Evolutionary conservation across 30 jellyfish, hydroid and myxozoan species (phyloP).

Genomic region (Rhopilema esculentum): DNA sequence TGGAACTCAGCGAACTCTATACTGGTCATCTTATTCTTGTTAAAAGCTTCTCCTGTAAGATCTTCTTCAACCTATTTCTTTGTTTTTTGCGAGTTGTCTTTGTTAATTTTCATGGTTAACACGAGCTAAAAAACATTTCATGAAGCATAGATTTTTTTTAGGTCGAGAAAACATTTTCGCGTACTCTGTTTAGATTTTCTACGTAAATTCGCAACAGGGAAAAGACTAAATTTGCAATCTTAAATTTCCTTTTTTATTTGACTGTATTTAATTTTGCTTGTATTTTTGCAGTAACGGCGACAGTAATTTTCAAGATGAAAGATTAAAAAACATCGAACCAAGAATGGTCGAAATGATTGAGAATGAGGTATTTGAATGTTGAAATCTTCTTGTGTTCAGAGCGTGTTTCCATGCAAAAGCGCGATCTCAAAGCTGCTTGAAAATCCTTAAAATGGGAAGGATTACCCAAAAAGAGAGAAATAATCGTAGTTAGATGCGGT

Average conservation of each 20-base stretch:
- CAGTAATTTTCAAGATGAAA: slow-evolving; percentile 60
- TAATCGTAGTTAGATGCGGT: not conserved
- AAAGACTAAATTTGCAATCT: too few species aligned
- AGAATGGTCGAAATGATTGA: slow-evolving; percentile 96
- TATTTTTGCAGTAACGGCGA: not conserved
- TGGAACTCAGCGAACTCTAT: too few species aligned
- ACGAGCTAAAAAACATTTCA: too few species aligned
- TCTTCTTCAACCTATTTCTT: too few species aligned
- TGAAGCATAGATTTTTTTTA: too few species aligned
- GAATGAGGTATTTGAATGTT: slow-evolving; percentile 87
- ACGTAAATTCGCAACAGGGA: too few species aligned
- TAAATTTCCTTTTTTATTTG: not conserved
- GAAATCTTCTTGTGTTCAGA: not conserved
- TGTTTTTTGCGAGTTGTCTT: too few species aligned
- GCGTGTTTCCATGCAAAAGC: not conserved
- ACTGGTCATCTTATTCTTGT: too few species aligned
- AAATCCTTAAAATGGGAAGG: not conserved
- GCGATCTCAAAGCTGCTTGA: not conserved
- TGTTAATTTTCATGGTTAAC: too few species aligned
- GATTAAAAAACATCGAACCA: slow-evolving; percentile 92
- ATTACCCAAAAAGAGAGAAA: not conserved
- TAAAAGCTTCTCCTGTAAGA: too few species aligned
- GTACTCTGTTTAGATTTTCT: too few species aligned
- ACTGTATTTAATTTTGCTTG: not conserved
- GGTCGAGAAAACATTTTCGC: too few species aligned